A percentile compares a stretch with the other conserved stretches of the same genome.
phyloP scores from a whole-genome alignment of 2,113 vertebrate species.

The Morone chrysops region DNA sequence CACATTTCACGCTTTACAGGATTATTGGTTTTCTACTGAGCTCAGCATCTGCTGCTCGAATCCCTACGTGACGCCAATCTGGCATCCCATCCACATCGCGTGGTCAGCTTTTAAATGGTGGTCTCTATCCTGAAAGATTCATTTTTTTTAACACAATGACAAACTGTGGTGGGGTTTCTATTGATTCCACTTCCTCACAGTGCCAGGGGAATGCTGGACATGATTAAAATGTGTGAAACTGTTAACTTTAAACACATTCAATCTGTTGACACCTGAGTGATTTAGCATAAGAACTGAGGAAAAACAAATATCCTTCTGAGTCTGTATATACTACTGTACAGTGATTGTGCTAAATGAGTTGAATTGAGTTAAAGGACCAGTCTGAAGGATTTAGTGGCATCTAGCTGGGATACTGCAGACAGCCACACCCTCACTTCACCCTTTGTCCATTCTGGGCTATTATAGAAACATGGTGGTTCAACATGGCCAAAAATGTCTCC shows the following conservation, averaged over 20 bases:
- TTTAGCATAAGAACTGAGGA: not conserved
- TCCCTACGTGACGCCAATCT: not conserved
- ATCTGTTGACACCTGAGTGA: not conserved
- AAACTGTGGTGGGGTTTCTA: not conserved
- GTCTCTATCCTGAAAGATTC: not conserved
- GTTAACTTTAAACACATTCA: not conserved
- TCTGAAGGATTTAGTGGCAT: no score
- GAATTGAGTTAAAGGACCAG: not conserved
- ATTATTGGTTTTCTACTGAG: slow-evolving; percentile 26
- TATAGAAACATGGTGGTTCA: no score
- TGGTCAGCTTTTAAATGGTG: not conserved
- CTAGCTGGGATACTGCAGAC: no score
- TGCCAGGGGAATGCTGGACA: not conserved
- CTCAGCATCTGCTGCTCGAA: slow-evolving; percentile 15
- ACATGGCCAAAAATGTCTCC: no score
- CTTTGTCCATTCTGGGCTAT: no score
- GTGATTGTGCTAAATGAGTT: not conserved
- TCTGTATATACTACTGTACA: not conserved
- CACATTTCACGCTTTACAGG: slow-evolving; percentile 11
- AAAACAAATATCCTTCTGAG: not conserved
- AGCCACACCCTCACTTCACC: no score
- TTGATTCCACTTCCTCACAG: not conserved
- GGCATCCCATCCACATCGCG: not conserved
- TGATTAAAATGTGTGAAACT: not conserved
- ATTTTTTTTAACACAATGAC: not conserved